These are phyloP conservation scores for Brevimyrus niger DNA, from an alignment of 2,113 vertebrate species.

Conservation along the genomic window DNA sequence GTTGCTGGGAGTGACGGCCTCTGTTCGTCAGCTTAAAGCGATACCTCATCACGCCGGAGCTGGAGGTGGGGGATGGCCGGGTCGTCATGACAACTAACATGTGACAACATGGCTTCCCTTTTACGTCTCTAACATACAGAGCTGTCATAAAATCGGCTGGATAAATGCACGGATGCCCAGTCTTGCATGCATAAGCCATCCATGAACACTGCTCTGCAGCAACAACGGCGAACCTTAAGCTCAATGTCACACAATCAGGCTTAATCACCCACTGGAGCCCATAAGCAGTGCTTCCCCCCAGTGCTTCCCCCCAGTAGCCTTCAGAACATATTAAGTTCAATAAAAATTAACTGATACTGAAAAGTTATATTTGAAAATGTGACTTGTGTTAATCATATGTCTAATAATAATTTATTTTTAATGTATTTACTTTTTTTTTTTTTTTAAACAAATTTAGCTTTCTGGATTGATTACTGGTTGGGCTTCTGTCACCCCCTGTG, in stretches of 20 bases:
- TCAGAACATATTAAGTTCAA: not conserved
- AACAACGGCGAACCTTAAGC: not conserved
- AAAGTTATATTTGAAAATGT: not conserved
- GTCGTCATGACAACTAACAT: not conserved
- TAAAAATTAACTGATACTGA: not conserved
- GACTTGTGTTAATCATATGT: not conserved
- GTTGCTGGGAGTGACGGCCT: slow-evolving; percentile 58
- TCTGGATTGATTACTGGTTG: not conserved
- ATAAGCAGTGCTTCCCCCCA: not conserved
- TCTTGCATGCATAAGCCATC: not conserved
- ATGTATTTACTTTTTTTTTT: not conserved
- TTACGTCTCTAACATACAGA: not conserved
- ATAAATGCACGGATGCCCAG: not conserved
- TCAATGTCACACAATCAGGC: not conserved
- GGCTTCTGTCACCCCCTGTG: not conserved
- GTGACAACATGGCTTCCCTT: not conserved
- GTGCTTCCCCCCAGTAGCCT: not conserved
- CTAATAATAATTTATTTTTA: not conserved
- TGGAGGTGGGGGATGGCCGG: slow-evolving; percentile 31
- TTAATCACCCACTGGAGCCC: not conserved
- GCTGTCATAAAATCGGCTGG: too few species aligned
- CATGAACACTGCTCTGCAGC: not conserved
- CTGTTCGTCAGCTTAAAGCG: slow-evolving; percentile 70
- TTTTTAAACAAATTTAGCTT: not conserved
- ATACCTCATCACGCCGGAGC: slow-evolving; percentile 55